A percentile compares a stretch with the other conserved stretches of the same genome.
These are phyloP conservation scores for Platyscapa corneri DNA, from an alignment of 1,140 invertebrate species.

Conservation along the genomic window DNA sequence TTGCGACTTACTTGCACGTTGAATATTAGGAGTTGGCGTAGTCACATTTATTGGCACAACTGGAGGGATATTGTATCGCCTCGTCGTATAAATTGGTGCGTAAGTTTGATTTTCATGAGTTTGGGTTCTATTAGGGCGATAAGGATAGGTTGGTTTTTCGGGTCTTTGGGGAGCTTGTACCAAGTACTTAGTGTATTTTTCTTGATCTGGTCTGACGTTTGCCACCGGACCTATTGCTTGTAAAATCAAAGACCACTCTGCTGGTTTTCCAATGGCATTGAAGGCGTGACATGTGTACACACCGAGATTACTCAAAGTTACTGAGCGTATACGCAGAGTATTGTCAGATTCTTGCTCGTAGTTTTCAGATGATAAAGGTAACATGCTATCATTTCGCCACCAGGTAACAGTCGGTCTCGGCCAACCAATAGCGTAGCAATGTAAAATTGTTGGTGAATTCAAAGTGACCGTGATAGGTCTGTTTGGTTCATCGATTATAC, in stretches of 20 bases:
- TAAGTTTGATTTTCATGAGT: constrained; percentile 63
- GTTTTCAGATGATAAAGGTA: constrained; percentile 81
- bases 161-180: constrained; percentile 69
- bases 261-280: constrained; percentile 85
- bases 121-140: constrained; percentile 67
- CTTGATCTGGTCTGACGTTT: constrained; percentile 73
- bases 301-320: constrained; percentile 83
- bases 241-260: constrained; percentile 83
- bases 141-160: constrained; percentile 70
- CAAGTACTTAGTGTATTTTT: constrained; percentile 75
- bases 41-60: constrained; percentile 61
- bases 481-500: constrained; percentile 77
- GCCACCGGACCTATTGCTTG: constrained; percentile 80
- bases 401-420: constrained; percentile 88
- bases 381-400: constrained; percentile 85
- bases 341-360: constrained; percentile 85
- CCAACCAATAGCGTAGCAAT: constrained; percentile 89
- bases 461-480: constrained; percentile 80
- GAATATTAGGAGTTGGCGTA: constrained; percentile 20
- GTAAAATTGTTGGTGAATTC: constrained; percentile 80
- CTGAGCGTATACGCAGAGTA: constrained; percentile 82
- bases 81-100: constrained; percentile 57
- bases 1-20: constrained; percentile 35
- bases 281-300: constrained; percentile 91
- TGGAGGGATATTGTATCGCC: constrained; percentile 54